Evolutionary conservation across 2,888 invertebrate genomes (phyloP).

Genomic region (Cheilosia soror): DNA sequence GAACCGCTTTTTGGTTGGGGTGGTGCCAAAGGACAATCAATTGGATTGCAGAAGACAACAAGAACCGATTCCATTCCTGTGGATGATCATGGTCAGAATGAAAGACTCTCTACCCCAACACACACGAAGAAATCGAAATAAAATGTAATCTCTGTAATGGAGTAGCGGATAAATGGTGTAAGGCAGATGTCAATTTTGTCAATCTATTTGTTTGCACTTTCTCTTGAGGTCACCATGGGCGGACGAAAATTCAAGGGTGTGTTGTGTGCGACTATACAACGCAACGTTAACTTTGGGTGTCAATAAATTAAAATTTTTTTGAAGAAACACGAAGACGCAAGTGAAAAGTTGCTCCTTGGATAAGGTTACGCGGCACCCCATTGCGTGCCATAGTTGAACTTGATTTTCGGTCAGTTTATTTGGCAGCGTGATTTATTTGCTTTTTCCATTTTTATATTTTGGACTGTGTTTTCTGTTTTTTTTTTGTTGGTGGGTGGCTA

Average conservation of each 20-base stretch:
- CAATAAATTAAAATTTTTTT: slow-evolving; percentile 44
- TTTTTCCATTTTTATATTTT: slow-evolving; percentile 53
- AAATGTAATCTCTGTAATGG: slow-evolving; percentile 71
- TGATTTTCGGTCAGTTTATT: slow-evolving; percentile 61
- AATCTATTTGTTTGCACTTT: slow-evolving; percentile 66
- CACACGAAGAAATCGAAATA: slow-evolving; percentile 10
- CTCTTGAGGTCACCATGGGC: not conserved
- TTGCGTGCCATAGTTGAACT: slow-evolving; percentile 61
- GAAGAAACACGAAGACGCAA: not conserved
- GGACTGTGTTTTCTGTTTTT: slow-evolving; percentile 9
- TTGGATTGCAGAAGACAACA: slow-evolving; percentile 53
- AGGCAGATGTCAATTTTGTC: slow-evolving; percentile 70
- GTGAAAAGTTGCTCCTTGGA: slow-evolving; percentile 20
- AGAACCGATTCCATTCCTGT: slow-evolving; percentile 51
- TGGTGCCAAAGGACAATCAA: slow-evolving; percentile 64
- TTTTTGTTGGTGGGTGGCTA: not conserved
- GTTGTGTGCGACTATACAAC: slow-evolving; percentile 11
- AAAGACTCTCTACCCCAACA: slow-evolving; percentile 12
- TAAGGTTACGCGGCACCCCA: slow-evolving; percentile 4
- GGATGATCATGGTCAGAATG: slow-evolving; percentile 21
- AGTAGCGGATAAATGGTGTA: slow-evolving; percentile 69
- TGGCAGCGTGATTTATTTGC: slow-evolving; percentile 66
- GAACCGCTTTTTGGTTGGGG: not conserved
- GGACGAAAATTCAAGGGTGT: slow-evolving; percentile 24
- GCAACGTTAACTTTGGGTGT: slow-evolving; percentile 15